Base-by-base conservation (phyloP, 2,113 vertebrate species). In the Scolopax mira region DNA sequence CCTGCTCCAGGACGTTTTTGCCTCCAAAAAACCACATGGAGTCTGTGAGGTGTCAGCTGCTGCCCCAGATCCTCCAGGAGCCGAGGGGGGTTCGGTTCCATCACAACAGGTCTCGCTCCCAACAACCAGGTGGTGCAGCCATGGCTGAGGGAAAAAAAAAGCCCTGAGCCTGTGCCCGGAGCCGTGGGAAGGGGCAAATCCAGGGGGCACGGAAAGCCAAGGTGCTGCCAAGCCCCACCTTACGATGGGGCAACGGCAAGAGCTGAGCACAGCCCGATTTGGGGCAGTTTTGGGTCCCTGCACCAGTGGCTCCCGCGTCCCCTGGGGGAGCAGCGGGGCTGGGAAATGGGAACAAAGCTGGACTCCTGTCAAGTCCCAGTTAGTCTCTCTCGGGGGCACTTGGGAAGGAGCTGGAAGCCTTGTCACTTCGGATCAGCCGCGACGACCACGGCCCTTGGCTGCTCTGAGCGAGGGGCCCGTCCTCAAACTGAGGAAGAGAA, bases 361-460 rank as follows among this genome's bases (percentile, higher is more conserved):
- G 51, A 23, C n/a, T 73, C 28, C 33, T 83, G 88, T 74, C 90
- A 90, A 7, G 6, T 39, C 85, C 41, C 91, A 0, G 7, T 3
- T 1, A 28, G 65, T 12, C 37, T 37, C 51, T 30, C 35, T 60
- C 3, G 0, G 77, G 77, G 80, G 51, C 18, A 1, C 71, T 21
- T 2, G 0, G 30, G 78, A 39, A 94, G 81, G 89, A 94, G 78
- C 83, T 57, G 94, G 78, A 71, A 74, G 77, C n/a, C 48, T 28
- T 89, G 96, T 95, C 96, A 95, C 86, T 89, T 96, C 1, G 30
- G 87, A 95, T 96, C 79, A 97, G 70, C 35, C 7, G 2, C 52
- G 25, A 12, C 7, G 16, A 37, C 35, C 37, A 1, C 23, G 11
- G 74, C 73, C 78, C 73, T 52, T 44, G 8, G 62, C 81, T 1